Evolutionary conservation across 1,140 invertebrate genomes (phyloP), one percentile per base, ranked within the genome.

Genomic region (Brachionus asplanchnoidis): DNA sequence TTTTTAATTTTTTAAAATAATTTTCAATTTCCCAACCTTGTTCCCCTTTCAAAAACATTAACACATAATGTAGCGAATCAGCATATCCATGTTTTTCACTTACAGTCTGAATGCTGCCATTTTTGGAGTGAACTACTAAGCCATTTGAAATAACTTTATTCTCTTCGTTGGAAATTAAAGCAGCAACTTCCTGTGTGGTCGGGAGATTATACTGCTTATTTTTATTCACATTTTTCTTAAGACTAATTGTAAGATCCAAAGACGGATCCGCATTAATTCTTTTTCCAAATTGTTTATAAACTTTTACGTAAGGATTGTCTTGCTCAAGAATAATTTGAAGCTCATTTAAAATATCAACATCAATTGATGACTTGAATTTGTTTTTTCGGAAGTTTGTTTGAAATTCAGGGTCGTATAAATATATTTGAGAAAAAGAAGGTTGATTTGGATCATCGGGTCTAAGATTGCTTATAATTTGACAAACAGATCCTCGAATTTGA

Each of bases 81-180:
- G 42, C 2, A 68, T 28, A 46, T 44, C 28, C 32, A 17, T 23
- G 11, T 11, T 56, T 46, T n/a, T 53, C 80, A 53, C n/a, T 20
- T 5, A 83, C 68, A 7, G 8, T 68, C 28, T 46, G 11, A 1
- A 68, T 5, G 9, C 23, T 7, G 4, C 53, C 60, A 32, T 5
- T n/a, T n/a, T 60, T 53, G 1, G 1, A 2, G 26, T 11, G 20
- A 9, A 53, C 77, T 8, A 82, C n/a, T 17, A 60, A n/a, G 3
- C n/a, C 50, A 28, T 40, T 40, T 12, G 86, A 86, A n/a, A 36
- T 1, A 14, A 20, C 42, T 44, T 73, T 20, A n/a, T 73, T 73
- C 42, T 14, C 7, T 85, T 87, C 85, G 53, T 88, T 87, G 6
- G 87, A 85, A 65, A 89, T 85, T 65, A 89, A 84, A 79, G 88